Conservation (phyloP, 2,797 vertebrate species). For the Danio albolineatus region DNA sequence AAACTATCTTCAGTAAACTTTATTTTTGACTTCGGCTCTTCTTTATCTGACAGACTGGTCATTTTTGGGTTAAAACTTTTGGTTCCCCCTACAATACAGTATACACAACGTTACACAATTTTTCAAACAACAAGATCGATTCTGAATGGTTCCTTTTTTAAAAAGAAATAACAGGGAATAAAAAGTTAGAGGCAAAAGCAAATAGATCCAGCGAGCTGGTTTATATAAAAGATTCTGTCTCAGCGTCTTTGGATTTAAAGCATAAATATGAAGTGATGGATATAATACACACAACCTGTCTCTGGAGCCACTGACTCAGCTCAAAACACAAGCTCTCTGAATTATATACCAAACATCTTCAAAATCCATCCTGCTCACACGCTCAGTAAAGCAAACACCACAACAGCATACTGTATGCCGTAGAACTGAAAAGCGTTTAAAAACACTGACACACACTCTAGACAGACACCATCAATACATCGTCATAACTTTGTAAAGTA, state of each 20-base stretch:
- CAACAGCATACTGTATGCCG: background rate
- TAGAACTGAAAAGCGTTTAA: constrained; percentile 19
- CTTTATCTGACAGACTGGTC: too few species aligned
- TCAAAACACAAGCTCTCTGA: constrained; percentile 43
- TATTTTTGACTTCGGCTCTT: too few species aligned
- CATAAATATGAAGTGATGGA: background rate
- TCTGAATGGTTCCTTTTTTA: background rate
- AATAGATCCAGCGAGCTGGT: background rate
- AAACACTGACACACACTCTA: background rate
- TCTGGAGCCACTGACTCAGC: constrained; percentile 11
- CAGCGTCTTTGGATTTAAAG: background rate
- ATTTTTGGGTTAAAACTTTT: too few species aligned
- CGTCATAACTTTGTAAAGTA: background rate
- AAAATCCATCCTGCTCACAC: background rate
- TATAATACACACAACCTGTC: background rate
- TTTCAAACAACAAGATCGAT: background rate
- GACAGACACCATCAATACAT: background rate
- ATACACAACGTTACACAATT: background rate
- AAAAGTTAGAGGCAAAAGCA: background rate
- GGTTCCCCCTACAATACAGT: too few species aligned
- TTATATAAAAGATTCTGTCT: constrained; percentile 12
- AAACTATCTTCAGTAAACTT: too few species aligned
- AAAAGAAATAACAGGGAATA: background rate
- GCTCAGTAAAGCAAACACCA: background rate
- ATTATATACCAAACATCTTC: background rate